These are phyloP conservation scores for Mimachlamys varia DNA, from an alignment of 2,888 invertebrate genomes.

Conservation along the genomic window DNA sequence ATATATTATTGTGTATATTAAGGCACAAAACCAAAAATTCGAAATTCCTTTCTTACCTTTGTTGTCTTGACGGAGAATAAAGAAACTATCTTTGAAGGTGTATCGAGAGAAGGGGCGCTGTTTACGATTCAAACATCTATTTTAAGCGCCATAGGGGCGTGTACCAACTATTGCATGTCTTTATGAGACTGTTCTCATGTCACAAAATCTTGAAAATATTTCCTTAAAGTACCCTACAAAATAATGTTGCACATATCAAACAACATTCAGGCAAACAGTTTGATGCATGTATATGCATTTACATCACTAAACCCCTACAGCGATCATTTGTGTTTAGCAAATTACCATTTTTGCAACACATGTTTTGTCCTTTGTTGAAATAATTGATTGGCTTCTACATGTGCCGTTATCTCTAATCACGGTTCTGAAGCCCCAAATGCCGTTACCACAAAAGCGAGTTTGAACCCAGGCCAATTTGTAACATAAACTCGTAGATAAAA, in stretches of 20 bases:
- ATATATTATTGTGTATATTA: too few species aligned
- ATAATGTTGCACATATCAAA: neutral
- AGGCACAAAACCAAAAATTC: too few species aligned
- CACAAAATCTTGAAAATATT: too few species aligned
- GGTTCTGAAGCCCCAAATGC: neutral
- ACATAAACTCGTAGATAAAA: conserved; percentile 19
- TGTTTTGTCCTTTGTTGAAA: neutral
- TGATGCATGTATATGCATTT: neutral
- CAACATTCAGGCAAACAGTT: neutral
- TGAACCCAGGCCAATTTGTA: conserved; percentile 24
- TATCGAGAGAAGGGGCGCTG: too few species aligned
- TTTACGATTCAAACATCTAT: too few species aligned
- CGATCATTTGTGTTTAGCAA: neutral
- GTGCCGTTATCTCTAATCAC: conserved; percentile 7
- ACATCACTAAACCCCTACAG: neutral
- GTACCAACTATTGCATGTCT: too few species aligned
- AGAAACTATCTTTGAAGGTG: too few species aligned
- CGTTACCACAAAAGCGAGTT: neutral
- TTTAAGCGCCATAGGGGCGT: too few species aligned
- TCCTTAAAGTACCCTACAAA: neutral
- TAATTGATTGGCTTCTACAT: conserved; percentile 1
- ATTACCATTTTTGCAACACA: neutral
- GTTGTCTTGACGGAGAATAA: too few species aligned
- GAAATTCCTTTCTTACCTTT: too few species aligned
- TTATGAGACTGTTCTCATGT: too few species aligned